These are phyloP conservation scores for Neomorphus geoffroyi DNA, from an alignment of 2,797 vertebrate species.

Conservation along the genomic window DNA sequence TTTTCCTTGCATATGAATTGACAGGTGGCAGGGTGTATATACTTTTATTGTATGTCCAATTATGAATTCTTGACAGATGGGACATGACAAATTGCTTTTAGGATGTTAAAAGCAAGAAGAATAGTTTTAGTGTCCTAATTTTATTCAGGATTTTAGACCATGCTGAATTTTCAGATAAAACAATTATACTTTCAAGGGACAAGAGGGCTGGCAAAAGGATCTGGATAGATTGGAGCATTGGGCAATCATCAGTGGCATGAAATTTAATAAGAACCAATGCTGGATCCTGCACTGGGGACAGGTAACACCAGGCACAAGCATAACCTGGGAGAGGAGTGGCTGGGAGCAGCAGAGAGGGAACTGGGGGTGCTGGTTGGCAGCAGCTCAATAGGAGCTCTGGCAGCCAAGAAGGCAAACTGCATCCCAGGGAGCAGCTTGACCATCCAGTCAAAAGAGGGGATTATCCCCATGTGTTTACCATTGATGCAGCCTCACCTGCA, in stretches of 20 bases:
- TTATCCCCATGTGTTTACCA: too few species aligned
- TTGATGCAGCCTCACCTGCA: too few species aligned
- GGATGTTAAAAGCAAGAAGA: not conserved
- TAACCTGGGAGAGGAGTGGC: too few species aligned
- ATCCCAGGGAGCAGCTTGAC: too few species aligned
- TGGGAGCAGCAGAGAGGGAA: not conserved
- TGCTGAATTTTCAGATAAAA: not conserved
- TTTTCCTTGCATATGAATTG: not conserved
- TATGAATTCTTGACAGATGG: not conserved
- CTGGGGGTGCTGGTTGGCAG: not conserved
- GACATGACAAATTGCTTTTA: not conserved
- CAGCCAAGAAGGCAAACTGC: too few species aligned
- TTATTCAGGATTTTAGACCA: not conserved
- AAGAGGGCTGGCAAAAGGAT: not conserved
- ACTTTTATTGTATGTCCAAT: not conserved
- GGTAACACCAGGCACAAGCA: not conserved
- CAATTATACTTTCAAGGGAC: not conserved
- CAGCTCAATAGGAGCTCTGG: not conserved
- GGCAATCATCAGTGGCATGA: not conserved
- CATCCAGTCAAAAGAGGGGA: too few species aligned
- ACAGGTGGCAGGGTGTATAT: not conserved
- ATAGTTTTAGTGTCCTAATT: not conserved
- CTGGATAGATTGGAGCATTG: not conserved
- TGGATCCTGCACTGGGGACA: not conserved
- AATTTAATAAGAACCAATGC: not conserved